Base-by-base conservation (phyloP, 2,888 invertebrate species). In the Drosophila infuscata region DNA sequence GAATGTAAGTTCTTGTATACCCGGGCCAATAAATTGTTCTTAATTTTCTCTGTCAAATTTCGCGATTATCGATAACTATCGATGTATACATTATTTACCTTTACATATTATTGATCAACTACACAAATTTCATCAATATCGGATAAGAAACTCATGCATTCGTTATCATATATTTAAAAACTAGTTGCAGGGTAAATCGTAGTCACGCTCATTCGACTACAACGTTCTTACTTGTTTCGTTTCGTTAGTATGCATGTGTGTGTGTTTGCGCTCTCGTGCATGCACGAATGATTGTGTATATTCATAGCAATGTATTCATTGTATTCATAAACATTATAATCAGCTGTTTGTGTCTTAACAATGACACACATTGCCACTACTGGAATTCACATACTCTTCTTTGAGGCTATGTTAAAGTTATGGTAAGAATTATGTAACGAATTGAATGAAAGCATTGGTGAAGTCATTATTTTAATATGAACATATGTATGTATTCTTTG, bases 341-440 rank as follows among this genome's bases (percentile, higher is more conserved):
- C 79, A 79, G 79, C 79, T 79, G 79, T 82, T 81, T 36, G 53
- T 12, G 62, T 57, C 54, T 63, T 81, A 69, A 38, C 65, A 69
- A 77, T 78, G 77, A 78, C 78, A 81, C 77, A 78, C 61, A 69
- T 78, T 66, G 65, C 7, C 33, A 52, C 48, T 32, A 35, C 49
- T 43, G 69, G 41, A 15, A 38, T 43, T 52, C 30, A 3, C 9
- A 33, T 32, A n/a, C 52, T 46, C 46, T 30, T 17, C 15, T 11
- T 2, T 20, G 5, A 15, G 15, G 0, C 3, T 25, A 51, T 46
- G 46, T 46, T 8, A 15, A 8, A 46, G 46, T 25, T 25, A 17
- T 33, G 6, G 15, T 32, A 8, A n/a, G 9, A 30, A 58, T 6
- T 17, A 46, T 58, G 58, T 11, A 20, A 32, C 32, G 32, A 12